Evolutionary conservation across 2,113 vertebrate genomes (phyloP).

Genomic region (Oncorhynchus clarkii): DNA sequence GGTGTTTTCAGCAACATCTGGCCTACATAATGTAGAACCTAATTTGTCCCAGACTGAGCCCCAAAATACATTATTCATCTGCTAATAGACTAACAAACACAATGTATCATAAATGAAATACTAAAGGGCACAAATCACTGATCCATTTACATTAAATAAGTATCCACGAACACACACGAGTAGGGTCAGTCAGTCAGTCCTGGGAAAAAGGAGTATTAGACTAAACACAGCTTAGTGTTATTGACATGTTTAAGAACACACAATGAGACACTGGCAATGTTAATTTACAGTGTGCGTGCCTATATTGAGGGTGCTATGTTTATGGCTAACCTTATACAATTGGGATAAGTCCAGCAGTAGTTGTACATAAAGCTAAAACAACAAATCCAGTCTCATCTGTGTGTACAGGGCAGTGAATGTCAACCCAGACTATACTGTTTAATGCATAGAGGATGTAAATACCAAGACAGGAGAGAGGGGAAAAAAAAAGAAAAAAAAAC

Average conservation of each 20-base stretch:
- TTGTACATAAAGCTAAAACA: neutral
- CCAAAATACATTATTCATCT: neutral
- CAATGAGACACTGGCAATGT: neutral
- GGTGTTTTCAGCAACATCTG: neutral
- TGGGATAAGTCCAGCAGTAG: no score
- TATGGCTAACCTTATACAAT: no score
- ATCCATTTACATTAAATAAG: constrained; percentile 25
- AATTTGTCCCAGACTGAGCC: neutral
- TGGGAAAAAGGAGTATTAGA: constrained; percentile 3
- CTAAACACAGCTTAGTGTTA: constrained; percentile 5
- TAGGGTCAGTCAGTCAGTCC: neutral
- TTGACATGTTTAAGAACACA: constrained; percentile 14
- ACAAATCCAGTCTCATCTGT: neutral
- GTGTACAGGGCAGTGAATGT: neutral
- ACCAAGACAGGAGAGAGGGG: constrained; percentile 41
- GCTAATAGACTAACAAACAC: neutral
- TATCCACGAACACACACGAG: neutral
- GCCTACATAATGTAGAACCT: neutral
- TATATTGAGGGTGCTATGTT: no score
- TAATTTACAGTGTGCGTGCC: neutral
- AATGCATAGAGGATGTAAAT: constrained; percentile 50
- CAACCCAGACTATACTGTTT: constrained; percentile 6
- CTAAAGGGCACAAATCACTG: neutral
- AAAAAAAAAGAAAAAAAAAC: constrained; percentile 58
- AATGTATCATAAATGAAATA: neutral